phyloP scores from a whole-genome alignment of 2,888 invertebrate species.

The Rhopalosiphum nymphaeae region DNA sequence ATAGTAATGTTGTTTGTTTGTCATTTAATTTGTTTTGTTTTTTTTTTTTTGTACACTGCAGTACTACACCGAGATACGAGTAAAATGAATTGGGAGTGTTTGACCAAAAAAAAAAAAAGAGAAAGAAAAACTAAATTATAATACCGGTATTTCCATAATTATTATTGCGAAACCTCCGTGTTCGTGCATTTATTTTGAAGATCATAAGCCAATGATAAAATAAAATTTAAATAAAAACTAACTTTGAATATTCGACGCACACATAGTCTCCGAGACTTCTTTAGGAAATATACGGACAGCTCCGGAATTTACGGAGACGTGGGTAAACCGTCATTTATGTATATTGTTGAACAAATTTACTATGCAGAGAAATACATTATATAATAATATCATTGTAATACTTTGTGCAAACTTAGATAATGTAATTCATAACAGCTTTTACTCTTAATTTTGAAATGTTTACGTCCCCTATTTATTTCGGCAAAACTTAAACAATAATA shows the following conservation, averaged over 20 bases:
- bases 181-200: slow-evolving; percentile 8
- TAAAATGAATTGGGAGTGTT: background rate
- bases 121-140: background rate
- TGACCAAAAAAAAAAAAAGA: background rate
- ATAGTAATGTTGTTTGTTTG: background rate
- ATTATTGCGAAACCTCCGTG: background rate
- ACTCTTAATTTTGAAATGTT: background rate
- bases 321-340: slow-evolving; percentile 9
- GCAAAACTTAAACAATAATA: slow-evolving; percentile 9
- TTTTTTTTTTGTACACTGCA: background rate
- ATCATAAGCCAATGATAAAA: background rate
- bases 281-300: background rate
- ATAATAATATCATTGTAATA: background rate
- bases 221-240: slow-evolving; percentile 12
- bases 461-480: background rate
- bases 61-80: background rate
- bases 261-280: background rate
- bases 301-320: background rate
- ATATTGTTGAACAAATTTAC: slow-evolving; percentile 4
- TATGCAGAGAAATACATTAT: background rate
- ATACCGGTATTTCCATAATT: background rate
- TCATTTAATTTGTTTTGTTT: background rate
- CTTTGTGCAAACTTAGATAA: slow-evolving; percentile 12
- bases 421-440: slow-evolving; percentile 24
- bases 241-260: background rate